phyloP scores from a whole-genome alignment of 2,113 vertebrate species.

The Sturnira hondurensis region DNA sequence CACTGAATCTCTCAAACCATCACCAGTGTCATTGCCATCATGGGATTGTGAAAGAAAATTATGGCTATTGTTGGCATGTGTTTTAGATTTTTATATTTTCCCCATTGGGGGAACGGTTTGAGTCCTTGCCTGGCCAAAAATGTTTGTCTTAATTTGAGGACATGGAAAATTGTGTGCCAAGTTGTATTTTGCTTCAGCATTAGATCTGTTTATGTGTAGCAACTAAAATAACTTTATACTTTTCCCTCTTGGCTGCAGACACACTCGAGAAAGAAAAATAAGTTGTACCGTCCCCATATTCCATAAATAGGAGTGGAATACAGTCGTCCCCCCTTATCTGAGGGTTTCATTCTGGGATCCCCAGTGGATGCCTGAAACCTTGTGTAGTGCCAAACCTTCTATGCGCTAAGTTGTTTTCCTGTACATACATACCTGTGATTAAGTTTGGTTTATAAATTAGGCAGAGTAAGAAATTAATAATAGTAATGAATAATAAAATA shows the following conservation, averaged over 20 bases:
- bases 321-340: too few relatives aligned
- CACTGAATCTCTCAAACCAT: background rate
- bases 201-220: background rate
- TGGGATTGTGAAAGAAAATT: background rate
- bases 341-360: background rate
- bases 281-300: background rate
- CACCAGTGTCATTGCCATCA: background rate
- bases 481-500: background rate
- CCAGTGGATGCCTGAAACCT: background rate
- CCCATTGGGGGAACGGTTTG: background rate
- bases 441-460: background rate
- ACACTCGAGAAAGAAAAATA: background rate
- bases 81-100: background rate
- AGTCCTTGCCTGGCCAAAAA: background rate
- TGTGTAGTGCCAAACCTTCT: background rate
- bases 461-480: background rate
- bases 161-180: background rate
- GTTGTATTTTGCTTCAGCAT: background rate
- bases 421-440: background rate
- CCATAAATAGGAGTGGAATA: background rate
- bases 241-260: background rate
- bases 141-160: background rate
- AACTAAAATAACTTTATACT: background rate
- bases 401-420: background rate
- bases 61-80: background rate